Base-by-base conservation (phyloP, 2,797 vertebrate species). In the Scolopax rusticola region DNA sequence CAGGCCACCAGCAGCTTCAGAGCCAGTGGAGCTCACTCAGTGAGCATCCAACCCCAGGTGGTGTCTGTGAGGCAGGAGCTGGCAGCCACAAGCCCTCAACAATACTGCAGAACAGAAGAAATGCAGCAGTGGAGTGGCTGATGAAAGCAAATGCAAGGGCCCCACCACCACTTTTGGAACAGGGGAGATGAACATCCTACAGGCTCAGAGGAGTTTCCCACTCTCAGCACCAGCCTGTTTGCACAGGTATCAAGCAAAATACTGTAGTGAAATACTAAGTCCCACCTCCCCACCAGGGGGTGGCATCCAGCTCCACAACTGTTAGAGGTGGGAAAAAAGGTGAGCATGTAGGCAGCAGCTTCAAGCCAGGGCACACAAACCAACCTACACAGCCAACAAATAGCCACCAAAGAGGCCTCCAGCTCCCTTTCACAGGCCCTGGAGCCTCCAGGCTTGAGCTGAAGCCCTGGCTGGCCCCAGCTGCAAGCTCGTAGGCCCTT, bases 391-490 rank as follows among this genome's bases (percentile, higher is more conserved):
- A 64, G 71, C 64, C 14, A 7, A n/a, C 54, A 33, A 56, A 47
- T 27, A 64, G 71, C 60, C 10, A 6, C 81, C 77, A 74, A 59
- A 64, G 43, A 83, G 41, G 56, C 61, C 79, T 67, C 81, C 69
- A 94, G 93, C 94, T 89, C 76, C 84, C 77, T 71, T 93, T 93
- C 93, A 95, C 54, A 57, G 84, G 92, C 85, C n/a, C 71, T 81
- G 77, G 65, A 95, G 82, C 91, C 86, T 92, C 80, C 54, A 85
- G 87, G 80, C 68, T 74, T 4, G 3, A 81, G 79, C 64, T 65
- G 91, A 92, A 90, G 90, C 38, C 59, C n/a, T 48, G 32, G 43
- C 83, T 79, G 63, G 60, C 74, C 61, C 27, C 87, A 89, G 84
- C 74, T 60, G 67, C 69, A 69, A 90, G 51, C 54, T 64, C 21